Evolutionary conservation across 2,888 invertebrate genomes (phyloP).

Genomic region (Dicycla oo): DNA sequence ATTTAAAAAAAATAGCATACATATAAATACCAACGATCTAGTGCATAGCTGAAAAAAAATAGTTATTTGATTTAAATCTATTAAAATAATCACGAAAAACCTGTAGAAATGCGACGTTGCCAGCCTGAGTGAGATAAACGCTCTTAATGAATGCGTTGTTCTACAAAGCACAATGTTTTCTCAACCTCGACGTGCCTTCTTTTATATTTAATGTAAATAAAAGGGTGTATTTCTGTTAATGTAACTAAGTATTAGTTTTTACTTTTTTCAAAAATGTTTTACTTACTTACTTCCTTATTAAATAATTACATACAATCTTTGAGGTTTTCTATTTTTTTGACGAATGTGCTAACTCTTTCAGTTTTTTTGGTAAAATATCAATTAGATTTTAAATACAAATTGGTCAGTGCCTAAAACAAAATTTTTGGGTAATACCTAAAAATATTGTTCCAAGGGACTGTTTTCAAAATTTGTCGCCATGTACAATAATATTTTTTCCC

Average conservation of each 20-base stretch:
- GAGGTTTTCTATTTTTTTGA: not conserved
- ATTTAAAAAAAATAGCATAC: too few species aligned
- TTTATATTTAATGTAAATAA: not conserved
- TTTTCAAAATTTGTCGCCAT: slow-evolving; percentile 54
- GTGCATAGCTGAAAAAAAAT: too few species aligned
- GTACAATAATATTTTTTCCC: slow-evolving; percentile 71
- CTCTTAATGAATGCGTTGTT: too few species aligned
- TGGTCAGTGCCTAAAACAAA: not conserved
- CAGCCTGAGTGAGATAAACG: too few species aligned
- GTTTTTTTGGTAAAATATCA: not conserved
- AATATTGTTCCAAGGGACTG: slow-evolving; percentile 13
- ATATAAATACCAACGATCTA: too few species aligned
- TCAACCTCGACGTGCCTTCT: not conserved
- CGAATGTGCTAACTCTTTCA: slow-evolving; percentile 36
- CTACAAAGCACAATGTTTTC: not conserved
- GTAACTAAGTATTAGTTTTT: not conserved
- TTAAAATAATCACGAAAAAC: too few species aligned
- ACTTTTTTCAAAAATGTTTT: not conserved
- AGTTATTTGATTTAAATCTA: too few species aligned
- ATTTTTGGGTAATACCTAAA: slow-evolving; percentile 29
- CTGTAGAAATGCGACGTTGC: too few species aligned
- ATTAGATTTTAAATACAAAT: not conserved
- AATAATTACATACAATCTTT: not conserved
- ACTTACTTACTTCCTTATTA: too few species aligned
- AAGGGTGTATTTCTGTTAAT: not conserved